A percentile compares a stretch with the other conserved stretches of the same genome.
These are phyloP conservation scores for Drosophila prostipennis DNA, from an alignment of 2,888 invertebrate genomes.

Conservation along the genomic window DNA sequence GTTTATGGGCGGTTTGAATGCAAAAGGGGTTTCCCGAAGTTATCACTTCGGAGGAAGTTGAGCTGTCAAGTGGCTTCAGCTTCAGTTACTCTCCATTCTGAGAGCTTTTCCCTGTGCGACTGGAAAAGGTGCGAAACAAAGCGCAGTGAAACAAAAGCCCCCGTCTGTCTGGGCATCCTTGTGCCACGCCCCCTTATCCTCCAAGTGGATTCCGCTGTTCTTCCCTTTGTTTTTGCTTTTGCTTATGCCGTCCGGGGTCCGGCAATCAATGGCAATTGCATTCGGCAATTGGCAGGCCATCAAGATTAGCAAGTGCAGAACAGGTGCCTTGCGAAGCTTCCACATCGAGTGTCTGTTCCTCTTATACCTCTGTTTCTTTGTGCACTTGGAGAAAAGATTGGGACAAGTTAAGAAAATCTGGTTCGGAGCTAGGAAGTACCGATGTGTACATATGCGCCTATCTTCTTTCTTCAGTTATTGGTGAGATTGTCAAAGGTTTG, in stretches of 20 bases:
- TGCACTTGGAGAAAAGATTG: slow-evolving; percentile 9
- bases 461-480: too few species aligned
- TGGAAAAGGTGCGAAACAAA: slow-evolving; percentile 42
- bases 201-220: slow-evolving; percentile 9
- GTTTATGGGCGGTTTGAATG: slow-evolving; percentile 6
- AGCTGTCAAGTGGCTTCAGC: slow-evolving; percentile 32
- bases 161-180: not conserved
- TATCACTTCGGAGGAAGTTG: slow-evolving; percentile 24
- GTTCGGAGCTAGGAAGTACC: too few species aligned
- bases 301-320: slow-evolving; percentile 53
- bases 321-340: slow-evolving; percentile 17
- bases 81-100: slow-evolving; percentile 4
- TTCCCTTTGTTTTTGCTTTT: slow-evolving; percentile 3
- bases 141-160: slow-evolving; percentile 20
- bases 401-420: not conserved
- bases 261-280: slow-evolving; percentile 50
- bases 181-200: slow-evolving; percentile 10
- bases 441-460: too few species aligned
- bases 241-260: slow-evolving; percentile 14
- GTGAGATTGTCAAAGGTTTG: too few species aligned
- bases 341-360: slow-evolving; percentile 23
- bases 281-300: slow-evolving; percentile 63
- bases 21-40: not conserved
- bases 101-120: slow-evolving; percentile 11
- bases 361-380: not conserved